A percentile compares a stretch with the other conserved stretches of the same genome.
These are phyloP conservation scores for Monopis laevigella DNA, from an alignment of 2,888 invertebrate genomes.

Conservation along the genomic window DNA sequence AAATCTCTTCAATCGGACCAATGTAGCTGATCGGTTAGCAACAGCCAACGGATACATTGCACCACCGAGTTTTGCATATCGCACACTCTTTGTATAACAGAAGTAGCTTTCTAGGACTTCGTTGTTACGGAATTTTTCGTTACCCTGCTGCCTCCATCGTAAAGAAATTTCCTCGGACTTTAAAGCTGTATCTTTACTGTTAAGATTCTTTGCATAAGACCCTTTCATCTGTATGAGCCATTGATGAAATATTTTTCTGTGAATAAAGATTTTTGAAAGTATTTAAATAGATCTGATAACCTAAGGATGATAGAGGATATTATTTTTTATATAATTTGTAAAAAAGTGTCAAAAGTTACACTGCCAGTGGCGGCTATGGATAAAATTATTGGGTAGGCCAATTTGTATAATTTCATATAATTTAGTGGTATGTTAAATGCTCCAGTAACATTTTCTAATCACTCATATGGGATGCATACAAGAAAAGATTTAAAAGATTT, in stretches of 20 bases:
- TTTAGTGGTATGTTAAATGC: too few relatives aligned
- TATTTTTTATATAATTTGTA: too few relatives aligned
- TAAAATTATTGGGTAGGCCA: too few relatives aligned
- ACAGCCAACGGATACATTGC: constrained; percentile 70
- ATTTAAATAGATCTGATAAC: too few relatives aligned
- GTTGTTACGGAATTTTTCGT: constrained; percentile 65
- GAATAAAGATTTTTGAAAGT: too few relatives aligned
- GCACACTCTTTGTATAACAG: constrained; percentile 71
- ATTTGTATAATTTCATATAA: too few relatives aligned
- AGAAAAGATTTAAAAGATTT: too few relatives aligned
- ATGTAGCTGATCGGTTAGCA: constrained; percentile 75
- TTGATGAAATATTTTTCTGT: constrained; percentile 33
- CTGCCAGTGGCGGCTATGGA: too few relatives aligned
- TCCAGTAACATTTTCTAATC: too few relatives aligned
- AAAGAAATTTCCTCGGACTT: constrained; percentile 45
- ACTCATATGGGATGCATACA: too few relatives aligned
- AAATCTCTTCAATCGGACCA: constrained; percentile 67
- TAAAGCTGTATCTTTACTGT: constrained; percentile 35
- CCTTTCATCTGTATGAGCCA: constrained; percentile 47
- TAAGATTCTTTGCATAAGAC: constrained; percentile 33
- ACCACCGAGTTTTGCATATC: constrained; percentile 62
- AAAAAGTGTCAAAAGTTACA: too few relatives aligned
- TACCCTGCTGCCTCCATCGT: constrained; percentile 61
- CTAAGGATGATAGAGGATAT: too few relatives aligned
- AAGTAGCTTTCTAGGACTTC: constrained; percentile 59